phyloP scores from a whole-genome alignment of 2,888 invertebrate genomes.

The Venusia cambrica region DNA sequence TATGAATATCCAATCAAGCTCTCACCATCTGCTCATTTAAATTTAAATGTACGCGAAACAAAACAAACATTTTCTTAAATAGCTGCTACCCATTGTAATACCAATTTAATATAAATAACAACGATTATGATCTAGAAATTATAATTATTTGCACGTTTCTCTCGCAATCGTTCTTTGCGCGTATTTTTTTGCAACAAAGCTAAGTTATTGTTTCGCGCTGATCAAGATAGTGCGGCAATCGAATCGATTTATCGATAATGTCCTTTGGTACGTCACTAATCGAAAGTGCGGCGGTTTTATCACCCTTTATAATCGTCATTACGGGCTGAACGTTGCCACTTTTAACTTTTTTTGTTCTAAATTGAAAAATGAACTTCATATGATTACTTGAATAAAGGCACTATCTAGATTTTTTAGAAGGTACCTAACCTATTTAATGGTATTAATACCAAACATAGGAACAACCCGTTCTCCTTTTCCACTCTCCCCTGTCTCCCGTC shows the following conservation, averaged over 20 bases:
- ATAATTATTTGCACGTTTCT: constrained; percentile 22
- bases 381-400: constrained; percentile 21
- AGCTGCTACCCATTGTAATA: constrained; percentile 7
- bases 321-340: constrained; percentile 22
- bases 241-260: constrained; percentile 71
- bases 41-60: background rate
- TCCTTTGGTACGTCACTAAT: constrained; percentile 69
- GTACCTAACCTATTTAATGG: too few species aligned
- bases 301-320: constrained; percentile 71
- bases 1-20: too few species aligned
- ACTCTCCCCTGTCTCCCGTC: too few species aligned
- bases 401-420: constrained; percentile 11
- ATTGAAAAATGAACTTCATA: constrained; percentile 30
- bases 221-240: constrained; percentile 66
- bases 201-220: constrained; percentile 63
- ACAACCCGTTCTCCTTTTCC: too few species aligned
- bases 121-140: constrained; percentile 23
- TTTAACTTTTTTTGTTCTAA: constrained; percentile 24
- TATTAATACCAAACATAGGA: too few species aligned
- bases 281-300: constrained; percentile 63
- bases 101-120: constrained; percentile 20
- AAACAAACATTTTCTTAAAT: constrained; percentile 2
- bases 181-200: constrained; percentile 28
- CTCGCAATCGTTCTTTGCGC: constrained; percentile 15
- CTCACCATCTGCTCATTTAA: background rate